Evolutionary conservation across 2,888 invertebrate species (phyloP).

Genomic region (Listrodromus nycthemerus): DNA sequence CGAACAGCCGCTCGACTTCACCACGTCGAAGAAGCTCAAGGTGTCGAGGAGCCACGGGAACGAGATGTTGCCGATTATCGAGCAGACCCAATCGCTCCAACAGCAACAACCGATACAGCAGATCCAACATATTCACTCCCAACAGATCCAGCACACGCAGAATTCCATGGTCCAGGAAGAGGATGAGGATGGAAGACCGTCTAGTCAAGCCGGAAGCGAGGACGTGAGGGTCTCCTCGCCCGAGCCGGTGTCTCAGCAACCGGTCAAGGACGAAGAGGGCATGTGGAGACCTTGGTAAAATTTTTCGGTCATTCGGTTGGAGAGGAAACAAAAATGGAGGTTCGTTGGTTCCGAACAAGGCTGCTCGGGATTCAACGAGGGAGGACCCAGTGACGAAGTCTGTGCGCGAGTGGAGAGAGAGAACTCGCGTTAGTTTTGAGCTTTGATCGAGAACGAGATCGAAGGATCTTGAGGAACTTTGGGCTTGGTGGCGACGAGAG

Average conservation of each 20-base stretch:
- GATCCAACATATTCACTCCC: constrained; percentile 34
- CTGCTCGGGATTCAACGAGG: not conserved
- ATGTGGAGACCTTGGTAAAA: constrained; percentile 84
- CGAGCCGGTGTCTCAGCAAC: constrained; percentile 73
- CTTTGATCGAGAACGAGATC: not conserved
- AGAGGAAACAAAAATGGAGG: too few relatives aligned
- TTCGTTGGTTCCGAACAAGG: not conserved
- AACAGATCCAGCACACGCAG: constrained; percentile 49
- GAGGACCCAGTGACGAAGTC: constrained; percentile 15
- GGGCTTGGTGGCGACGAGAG: constrained; percentile 12
- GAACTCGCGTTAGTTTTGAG: not conserved
- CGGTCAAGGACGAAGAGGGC: constrained; percentile 82
- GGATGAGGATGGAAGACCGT: constrained; percentile 74
- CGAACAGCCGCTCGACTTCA: constrained; percentile 83
- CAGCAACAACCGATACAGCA: constrained; percentile 38
- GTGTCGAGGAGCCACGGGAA: constrained; percentile 63
- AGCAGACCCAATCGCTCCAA: constrained; percentile 43
- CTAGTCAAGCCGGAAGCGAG: constrained; percentile 76
- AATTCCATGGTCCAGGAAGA: constrained; percentile 59
- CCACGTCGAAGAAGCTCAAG: constrained; percentile 81
- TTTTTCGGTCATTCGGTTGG: not conserved
- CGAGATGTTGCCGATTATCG: constrained; percentile 61
- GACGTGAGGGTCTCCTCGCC: constrained; percentile 74
- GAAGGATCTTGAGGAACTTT: not conserved
- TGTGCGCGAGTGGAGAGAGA: not conserved